Base-by-base conservation (phyloP, 1,140 invertebrate genomes). In the Drosophila sechellia region DNA sequence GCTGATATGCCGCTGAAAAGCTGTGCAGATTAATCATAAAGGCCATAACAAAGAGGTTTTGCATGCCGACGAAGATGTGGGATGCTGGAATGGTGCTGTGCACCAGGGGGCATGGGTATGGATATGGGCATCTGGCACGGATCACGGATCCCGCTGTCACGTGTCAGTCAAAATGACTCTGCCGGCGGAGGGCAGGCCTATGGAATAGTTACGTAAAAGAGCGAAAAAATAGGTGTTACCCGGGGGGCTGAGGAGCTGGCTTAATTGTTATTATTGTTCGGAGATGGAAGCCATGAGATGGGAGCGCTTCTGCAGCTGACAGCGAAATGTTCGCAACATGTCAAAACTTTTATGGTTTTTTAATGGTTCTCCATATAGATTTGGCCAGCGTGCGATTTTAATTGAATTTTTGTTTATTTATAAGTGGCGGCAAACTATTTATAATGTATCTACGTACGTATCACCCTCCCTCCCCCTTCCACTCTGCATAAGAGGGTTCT, bases 261-360 rank as follows among this genome's bases (percentile, higher is more conserved):
- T 81, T 81, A 84, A 80, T 87, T 83, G 58, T 77, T 89, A 74
- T 84, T 89, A 79, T 83, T 79, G 77, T 76, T 77, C 42, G 42
- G 35, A 55, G 50, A 70, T 70, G 66, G 61, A 45, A 45, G 22
- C 63, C 11, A 25, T 31, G 73, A 61, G 40, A 35, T 49, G 60
- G 35, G 60, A 52, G 22, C 34, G 74, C 74, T 77, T 61, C 64
- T 79, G 77, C 55, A 79, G 77, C 77, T 79, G 77, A 79, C 77
- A 79, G 77, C 77, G 43, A 79, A 79, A 79, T 79, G 77, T 79
- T 79, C 77, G 77, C 77, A 79, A 72, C 77, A 79, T 79, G 77
- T 79, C 77, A 79, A 79, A 79, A 79, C 76, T 68, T 63, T 75
- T 79, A 73, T 79, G 77, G 63, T 74, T 75, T 73, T 74, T 74